A percentile compares a stretch with the other conserved stretches of the same genome.
Evolutionary conservation across 2,113 vertebrate genomes (phyloP).

Genomic region (Nymphicus hollandicus): DNA sequence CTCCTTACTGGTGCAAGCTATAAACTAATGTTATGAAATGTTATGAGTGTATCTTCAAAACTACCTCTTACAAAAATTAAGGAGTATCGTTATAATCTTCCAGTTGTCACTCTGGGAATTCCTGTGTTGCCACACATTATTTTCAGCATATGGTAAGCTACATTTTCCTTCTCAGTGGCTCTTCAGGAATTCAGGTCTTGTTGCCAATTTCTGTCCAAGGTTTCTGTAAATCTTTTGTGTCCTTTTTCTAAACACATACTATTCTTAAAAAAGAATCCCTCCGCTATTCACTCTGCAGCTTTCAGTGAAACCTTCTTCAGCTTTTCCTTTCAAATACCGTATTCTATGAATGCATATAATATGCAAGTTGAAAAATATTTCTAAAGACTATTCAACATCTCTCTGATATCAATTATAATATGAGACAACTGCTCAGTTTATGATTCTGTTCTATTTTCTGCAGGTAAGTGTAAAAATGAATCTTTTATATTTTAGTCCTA

Average conservation of each 20-base stretch:
- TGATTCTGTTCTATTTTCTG: neutral
- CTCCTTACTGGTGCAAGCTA: constrained; percentile 51
- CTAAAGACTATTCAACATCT: neutral
- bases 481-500: neutral
- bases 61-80: constrained; percentile 68
- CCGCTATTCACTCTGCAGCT: constrained; percentile 37
- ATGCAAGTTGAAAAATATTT: constrained; percentile 29
- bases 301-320: constrained; percentile 24
- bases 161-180: constrained; percentile 26
- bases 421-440: neutral
- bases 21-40: constrained; percentile 73
- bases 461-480: neutral
- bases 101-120: constrained; percentile 63
- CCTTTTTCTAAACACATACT: constrained; percentile 56
- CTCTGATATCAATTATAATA: constrained; percentile 9
- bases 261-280: neutral
- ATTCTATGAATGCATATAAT: neutral
- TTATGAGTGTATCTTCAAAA: constrained; percentile 63
- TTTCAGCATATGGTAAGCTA: neutral
- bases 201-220: constrained; percentile 45
- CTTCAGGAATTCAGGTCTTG: constrained; percentile 39
- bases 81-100: constrained; percentile 57
- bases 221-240: constrained; percentile 66
- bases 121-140: constrained; percentile 66
- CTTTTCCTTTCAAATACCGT: constrained; percentile 25